Conservation (phyloP, 2,113 vertebrate genomes). For the Dicerorhinus sumatrensis region DNA sequence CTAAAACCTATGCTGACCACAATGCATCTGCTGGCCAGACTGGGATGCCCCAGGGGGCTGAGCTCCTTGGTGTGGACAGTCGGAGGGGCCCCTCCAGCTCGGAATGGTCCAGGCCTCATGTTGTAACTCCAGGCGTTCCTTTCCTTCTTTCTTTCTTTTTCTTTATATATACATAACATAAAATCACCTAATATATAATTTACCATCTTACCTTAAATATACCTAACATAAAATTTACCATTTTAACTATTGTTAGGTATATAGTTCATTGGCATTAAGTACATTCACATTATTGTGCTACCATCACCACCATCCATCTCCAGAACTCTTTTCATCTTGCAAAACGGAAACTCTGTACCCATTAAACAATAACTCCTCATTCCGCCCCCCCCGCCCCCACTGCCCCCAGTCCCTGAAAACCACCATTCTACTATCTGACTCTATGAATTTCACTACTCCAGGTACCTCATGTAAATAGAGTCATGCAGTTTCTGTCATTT, state of each 20-base stretch:
- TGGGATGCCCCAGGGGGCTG: background rate
- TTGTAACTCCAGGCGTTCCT: background rate
- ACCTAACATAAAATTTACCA: background rate
- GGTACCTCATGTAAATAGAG: background rate
- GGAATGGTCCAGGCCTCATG: background rate
- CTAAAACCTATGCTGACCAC: background rate
- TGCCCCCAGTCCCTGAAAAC: background rate
- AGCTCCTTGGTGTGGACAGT: background rate
- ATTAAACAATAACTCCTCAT: background rate
- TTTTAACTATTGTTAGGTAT: background rate
- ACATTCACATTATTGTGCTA: background rate
- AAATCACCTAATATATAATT: background rate
- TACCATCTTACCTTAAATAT: background rate
- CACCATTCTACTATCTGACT: background rate
- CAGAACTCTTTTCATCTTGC: background rate
- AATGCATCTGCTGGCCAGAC: background rate
- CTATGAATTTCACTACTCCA: background rate
- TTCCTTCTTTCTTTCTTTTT: background rate
- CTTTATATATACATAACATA: background rate
- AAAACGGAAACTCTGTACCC: background rate
- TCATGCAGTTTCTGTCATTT: background rate
- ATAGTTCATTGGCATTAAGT: background rate
- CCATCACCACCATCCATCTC: background rate
- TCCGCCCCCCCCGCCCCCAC: background rate
- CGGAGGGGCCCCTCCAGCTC: background rate